These are phyloP conservation scores for Porites cylindrica DNA, from an alignment of 92 coral and sea anemone genomes.

Conservation along the genomic window DNA sequence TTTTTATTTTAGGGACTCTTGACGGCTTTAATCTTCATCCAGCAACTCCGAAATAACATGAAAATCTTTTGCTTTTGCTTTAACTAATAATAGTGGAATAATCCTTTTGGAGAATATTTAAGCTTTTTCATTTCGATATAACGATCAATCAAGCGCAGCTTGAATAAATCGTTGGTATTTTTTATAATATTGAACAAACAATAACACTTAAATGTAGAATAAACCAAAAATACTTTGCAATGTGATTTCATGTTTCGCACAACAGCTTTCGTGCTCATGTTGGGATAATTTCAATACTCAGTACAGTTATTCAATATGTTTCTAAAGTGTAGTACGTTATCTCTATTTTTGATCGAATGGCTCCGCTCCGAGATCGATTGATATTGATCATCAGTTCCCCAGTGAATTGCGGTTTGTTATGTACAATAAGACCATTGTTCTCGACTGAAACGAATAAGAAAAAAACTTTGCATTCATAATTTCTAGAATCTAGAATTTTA, in stretches of 20 bases:
- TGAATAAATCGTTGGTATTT: neutral
- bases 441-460: neutral
- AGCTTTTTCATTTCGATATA: neutral
- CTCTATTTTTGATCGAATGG: neutral
- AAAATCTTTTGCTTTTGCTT: neutral
- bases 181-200: neutral
- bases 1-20: too few species aligned
- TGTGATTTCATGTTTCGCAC: slow-evolving; percentile 35
- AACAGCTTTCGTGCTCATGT: slow-evolving; percentile 14
- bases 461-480: neutral
- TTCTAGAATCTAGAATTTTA: neutral
- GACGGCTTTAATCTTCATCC: too few species aligned
- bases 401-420: slow-evolving; percentile 14
- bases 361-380: neutral
- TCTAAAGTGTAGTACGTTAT: slow-evolving; percentile 26
- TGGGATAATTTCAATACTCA: neutral
- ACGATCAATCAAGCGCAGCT: neutral
- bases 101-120: neutral
- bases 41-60: neutral
- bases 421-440: slow-evolving; percentile 10
- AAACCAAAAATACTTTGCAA: neutral
- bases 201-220: neutral
- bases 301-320: slow-evolving; percentile 33
- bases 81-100: neutral
- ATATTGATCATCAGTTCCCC: too few species aligned